Evolutionary conservation across 2,113 vertebrate genomes (phyloP), one percentile per base, ranked within the genome.

Genomic region (Agapornis roseicollis): DNA sequence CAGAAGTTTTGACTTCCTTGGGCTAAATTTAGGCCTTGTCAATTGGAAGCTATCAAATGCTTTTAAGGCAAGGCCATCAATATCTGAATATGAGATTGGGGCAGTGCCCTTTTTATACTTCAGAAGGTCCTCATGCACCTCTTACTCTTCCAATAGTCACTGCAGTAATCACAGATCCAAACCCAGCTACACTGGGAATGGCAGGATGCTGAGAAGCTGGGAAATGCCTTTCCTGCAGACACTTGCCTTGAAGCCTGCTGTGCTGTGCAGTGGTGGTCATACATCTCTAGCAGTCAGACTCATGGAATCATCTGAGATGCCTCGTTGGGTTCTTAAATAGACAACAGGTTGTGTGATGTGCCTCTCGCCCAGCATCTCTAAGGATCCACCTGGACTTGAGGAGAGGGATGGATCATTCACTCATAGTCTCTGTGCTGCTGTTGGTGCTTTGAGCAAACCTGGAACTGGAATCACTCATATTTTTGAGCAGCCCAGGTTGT

Each of bases 11-110:
- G 4, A 46, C 71, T 96, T 89, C 79, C 88, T 72, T 47, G 22
- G 52, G 66, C 71, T 97, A 97, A 91, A 96, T 94, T 93, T 95
- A 95, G 82, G 7, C 78, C 77, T 72, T 61, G 76, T 82, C 85
- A 82, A 44, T 83, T 61, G 85, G 68, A 91, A 93, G 49, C 56
- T 69, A 44, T 65, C 76, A 37, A 88, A 90, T 90, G 92, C 92
- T 95, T 93, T 97, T 91, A 96, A 66, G 77, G 46, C 46, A 35
- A 78, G 76, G 68, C 76, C 88, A 93, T 97, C 95, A 96, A 94
- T 95, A 94, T 85, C 90, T 93, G 89, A 96, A 41, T 55, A 69
- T 22, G 41, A 69, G 81, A 88, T 89, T 20, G 72, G 61, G 78
- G 53, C 87, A 46, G 82, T 73, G 93, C 78, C 86, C 86, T 81